phyloP scores from a whole-genome alignment of 2,888 invertebrate species.

The Lithosia quadra region DNA sequence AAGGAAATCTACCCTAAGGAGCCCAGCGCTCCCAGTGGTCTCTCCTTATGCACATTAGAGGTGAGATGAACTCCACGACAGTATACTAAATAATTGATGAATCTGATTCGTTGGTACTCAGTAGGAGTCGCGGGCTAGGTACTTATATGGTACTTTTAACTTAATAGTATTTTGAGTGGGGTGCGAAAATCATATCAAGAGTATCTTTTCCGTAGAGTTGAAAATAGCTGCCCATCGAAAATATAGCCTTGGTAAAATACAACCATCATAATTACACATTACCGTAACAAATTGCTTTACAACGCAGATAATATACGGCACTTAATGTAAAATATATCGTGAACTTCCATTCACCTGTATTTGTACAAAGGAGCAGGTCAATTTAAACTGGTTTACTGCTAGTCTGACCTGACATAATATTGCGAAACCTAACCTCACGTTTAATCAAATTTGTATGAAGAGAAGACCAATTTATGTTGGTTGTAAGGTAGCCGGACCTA shows the following conservation, averaged over 20 bases:
- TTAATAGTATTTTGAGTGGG: too few relatives aligned
- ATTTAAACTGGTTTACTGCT: slow-evolving; percentile 1
- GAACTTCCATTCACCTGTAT: slow-evolving; percentile 1
- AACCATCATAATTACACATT: slow-evolving; percentile 1
- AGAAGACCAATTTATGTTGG: not conserved
- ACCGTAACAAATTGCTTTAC: slow-evolving; percentile 5
- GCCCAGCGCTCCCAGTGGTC: too few relatives aligned
- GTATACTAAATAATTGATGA: too few relatives aligned
- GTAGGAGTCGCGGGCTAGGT: too few relatives aligned
- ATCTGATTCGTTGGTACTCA: too few relatives aligned
- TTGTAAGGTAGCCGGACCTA: not conserved
- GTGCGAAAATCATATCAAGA: not conserved
- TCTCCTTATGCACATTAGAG: too few relatives aligned
- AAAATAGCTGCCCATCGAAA: not conserved
- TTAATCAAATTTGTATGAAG: not conserved
- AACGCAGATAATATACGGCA: not conserved
- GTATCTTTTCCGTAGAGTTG: not conserved
- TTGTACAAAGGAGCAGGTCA: not conserved
- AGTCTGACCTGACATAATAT: not conserved
- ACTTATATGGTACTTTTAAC: too few relatives aligned
- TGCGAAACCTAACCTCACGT: not conserved
- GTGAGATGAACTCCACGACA: too few relatives aligned
- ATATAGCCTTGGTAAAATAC: not conserved
- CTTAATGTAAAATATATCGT: not conserved
- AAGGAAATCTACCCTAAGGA: too few relatives aligned